These are phyloP conservation scores for Porphyrio hochstetteri DNA, from an alignment of 2,113 vertebrate genomes.

Conservation along the genomic window DNA sequence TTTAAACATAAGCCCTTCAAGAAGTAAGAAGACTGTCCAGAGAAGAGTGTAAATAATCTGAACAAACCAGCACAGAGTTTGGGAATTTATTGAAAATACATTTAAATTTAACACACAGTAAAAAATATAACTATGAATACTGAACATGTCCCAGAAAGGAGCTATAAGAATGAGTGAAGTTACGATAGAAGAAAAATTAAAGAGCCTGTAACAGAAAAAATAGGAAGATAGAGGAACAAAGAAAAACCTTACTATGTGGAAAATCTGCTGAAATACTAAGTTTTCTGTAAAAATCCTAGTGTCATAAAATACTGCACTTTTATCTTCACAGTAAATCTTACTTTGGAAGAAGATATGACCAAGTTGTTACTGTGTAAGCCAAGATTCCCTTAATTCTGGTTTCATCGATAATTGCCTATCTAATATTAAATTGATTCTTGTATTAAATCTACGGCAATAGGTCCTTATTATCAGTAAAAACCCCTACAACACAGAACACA, in stretches of 20 bases:
- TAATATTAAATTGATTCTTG: conserved; percentile 9
- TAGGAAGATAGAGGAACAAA: background rate
- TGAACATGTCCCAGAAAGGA: background rate
- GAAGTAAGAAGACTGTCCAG: background rate
- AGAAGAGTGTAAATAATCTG: conserved; percentile 32
- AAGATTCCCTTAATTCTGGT: conserved; percentile 39
- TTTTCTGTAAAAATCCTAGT: conserved; percentile 10
- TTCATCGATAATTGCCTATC: background rate
- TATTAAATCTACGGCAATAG: conserved; percentile 16
- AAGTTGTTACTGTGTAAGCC: background rate
- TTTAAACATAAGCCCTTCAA: conserved; percentile 45
- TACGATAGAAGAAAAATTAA: conserved; percentile 60
- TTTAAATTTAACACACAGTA: conserved; percentile 45
- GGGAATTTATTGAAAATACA: conserved; percentile 53
- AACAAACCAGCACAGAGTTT: conserved; percentile 5
- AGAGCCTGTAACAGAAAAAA: background rate
- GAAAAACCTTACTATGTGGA: background rate
- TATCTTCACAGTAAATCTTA: conserved; percentile 13
- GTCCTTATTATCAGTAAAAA: background rate
- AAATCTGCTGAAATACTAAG: conserved; percentile 12
- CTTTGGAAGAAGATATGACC: background rate
- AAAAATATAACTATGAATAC: conserved; percentile 36
- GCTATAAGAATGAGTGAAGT: conserved; percentile 63
- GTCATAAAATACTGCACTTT: background rate
- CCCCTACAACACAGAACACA: background rate